Base-by-base conservation (phyloP, 2,888 invertebrate genomes). In the Caenorhabditis angaria region DNA sequence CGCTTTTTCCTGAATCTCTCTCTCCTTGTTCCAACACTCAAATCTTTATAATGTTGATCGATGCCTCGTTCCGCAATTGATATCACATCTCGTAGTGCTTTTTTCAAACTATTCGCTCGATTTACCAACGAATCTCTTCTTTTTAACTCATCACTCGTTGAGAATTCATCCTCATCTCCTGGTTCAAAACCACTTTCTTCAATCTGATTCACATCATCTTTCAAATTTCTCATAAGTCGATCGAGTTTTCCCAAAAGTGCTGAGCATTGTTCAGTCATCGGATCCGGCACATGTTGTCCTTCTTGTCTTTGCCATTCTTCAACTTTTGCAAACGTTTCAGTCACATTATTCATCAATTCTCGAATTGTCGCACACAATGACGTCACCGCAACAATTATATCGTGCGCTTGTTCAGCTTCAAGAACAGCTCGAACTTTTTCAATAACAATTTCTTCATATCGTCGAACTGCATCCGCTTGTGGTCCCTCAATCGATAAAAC, bases 21-120 rank as follows among this genome's bases (percentile, higher is more conserved):
- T 24, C 82, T 72, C 59, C 77, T 76, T 35, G 77, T 70, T 10
- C 68, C 51, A 6, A 61, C 72, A 47, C 59, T 72, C 32, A 41
- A 41, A 61, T 61, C 61, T n/a, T 20, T 4, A 28, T 51, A 61
- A 51, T 81, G 78, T 28, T 77, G 77, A 61, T 83, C 82, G 25
- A 83, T 66, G 0, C 80, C 91, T 87, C 90, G 91, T 85, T 93
- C 93, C 1, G 93, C 92, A 87, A 93, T 92, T 85, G 93, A 93
- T 58, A 94, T 92, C 50, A 94, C 91, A 88, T 91, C 92, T 73
- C 93, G 90, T 70, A 94, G 92, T 25, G 93, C 93, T 84, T 92
- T 92, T 88, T 94, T 94, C 76, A 94, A 90, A 88, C 93, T 94
- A 87, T 93, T 93, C 22, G 93, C 93, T 61, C 94, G 88, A 54